Conservation (phyloP, 2,888 invertebrate species). For the Sylvicola cinctus region DNA sequence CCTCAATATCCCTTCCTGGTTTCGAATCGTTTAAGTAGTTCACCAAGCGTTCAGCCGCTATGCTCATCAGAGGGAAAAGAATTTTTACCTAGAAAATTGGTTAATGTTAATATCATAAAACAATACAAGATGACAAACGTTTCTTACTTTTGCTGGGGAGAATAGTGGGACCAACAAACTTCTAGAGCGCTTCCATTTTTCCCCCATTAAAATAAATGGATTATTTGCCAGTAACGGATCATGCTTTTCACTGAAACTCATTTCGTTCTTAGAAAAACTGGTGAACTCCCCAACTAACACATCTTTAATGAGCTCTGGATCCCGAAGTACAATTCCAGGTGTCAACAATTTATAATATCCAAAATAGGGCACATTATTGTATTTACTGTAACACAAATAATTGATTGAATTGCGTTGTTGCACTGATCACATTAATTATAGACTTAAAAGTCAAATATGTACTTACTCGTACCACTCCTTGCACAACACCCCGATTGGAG, state of each 20-base stretch:
- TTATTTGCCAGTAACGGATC: background rate
- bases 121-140: too few relatives aligned
- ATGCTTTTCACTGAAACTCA: too few relatives aligned
- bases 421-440: too few relatives aligned
- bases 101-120: too few relatives aligned
- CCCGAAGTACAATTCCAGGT: background rate
- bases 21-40: too few relatives aligned
- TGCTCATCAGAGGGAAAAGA: too few relatives aligned
- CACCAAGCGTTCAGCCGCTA: too few relatives aligned
- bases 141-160: background rate
- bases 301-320: background rate
- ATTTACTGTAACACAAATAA: too few relatives aligned
- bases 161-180: background rate
- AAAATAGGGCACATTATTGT: background rate
- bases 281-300: background rate
- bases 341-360: background rate
- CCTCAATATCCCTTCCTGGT: too few relatives aligned
- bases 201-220: background rate
- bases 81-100: too few relatives aligned
- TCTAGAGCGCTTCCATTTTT: background rate
- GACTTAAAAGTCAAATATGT: too few relatives aligned
- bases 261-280: background rate
- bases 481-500: slow-evolving; percentile 6
- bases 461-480: slow-evolving; percentile 8
- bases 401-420: too few relatives aligned